Evolutionary conservation across 2,113 vertebrate species (phyloP).

Genomic region (Tenebrosternarchus preto): DNA sequence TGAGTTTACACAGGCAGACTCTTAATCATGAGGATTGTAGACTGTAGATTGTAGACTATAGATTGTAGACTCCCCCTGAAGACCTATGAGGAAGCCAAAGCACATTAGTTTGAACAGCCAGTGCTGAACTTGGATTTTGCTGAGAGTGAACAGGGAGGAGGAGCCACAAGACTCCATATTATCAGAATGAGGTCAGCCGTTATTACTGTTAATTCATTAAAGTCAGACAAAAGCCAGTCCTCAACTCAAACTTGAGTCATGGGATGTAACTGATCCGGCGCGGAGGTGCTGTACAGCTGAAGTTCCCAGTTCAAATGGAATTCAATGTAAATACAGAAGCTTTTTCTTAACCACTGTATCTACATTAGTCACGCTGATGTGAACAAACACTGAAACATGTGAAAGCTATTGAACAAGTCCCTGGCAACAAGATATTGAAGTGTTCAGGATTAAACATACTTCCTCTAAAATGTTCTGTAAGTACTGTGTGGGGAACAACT

Average conservation of each 20-base stretch:
- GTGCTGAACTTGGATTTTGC: neutral
- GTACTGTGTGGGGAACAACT: too few relatives aligned
- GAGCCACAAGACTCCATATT: slow-evolving; percentile 14
- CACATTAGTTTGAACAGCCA: neutral
- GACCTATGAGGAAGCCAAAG: neutral
- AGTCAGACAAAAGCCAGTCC: neutral
- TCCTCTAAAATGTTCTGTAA: too few relatives aligned
- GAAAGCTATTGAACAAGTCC: too few relatives aligned
- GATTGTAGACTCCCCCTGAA: neutral
- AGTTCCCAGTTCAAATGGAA: neutral
- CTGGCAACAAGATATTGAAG: too few relatives aligned
- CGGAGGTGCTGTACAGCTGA: neutral
- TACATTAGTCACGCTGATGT: neutral
- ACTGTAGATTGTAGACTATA: neutral
- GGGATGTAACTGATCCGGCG: neutral
- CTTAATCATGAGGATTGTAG: slow-evolving; percentile 22
- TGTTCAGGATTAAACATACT: too few relatives aligned
- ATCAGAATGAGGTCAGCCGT: slow-evolving; percentile 30
- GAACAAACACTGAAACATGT: neutral
- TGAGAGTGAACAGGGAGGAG: slow-evolving; percentile 21
- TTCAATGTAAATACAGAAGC: neutral
- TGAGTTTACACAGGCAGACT: neutral
- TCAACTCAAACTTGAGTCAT: slow-evolving; percentile 9
- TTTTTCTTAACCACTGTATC: neutral
- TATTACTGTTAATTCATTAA: slow-evolving; percentile 28